Evolutionary conservation across 2,888 invertebrate species (phyloP).

Genomic region (Drosophila limbata): DNA sequence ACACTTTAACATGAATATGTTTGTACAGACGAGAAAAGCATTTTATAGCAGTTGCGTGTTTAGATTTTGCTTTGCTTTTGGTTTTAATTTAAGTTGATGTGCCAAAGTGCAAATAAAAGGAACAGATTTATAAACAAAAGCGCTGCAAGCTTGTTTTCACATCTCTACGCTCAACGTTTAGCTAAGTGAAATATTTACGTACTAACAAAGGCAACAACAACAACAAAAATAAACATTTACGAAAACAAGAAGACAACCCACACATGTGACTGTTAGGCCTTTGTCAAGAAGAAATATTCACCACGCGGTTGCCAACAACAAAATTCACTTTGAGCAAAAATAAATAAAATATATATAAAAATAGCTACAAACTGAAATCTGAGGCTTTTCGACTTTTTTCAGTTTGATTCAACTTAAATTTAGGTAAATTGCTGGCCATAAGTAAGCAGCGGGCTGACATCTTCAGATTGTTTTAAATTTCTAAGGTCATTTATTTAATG

Average conservation of each 20-base stretch:
- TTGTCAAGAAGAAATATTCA: constrained; percentile 27
- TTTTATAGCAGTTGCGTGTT: constrained; percentile 64
- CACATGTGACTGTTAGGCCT: constrained; percentile 36
- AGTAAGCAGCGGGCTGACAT: constrained; percentile 24
- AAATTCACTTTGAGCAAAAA: constrained; percentile 19
- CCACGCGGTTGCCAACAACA: constrained; percentile 25
- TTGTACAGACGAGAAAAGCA: constrained; percentile 10
- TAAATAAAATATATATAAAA: constrained; percentile 15
- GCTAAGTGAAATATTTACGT: constrained; percentile 67
- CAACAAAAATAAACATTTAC: constrained; percentile 27
- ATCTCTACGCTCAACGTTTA: constrained; percentile 14
- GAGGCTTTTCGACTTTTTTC: constrained; percentile 21
- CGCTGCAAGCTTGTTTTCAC: constrained; percentile 30
- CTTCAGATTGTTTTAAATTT: not conserved
- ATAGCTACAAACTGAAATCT: constrained; percentile 13
- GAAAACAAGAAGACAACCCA: constrained; percentile 17
- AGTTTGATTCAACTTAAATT: constrained; percentile 45
- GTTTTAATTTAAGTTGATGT: constrained; percentile 76
- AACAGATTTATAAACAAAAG: constrained; percentile 73
- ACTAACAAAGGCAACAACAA: constrained; percentile 18
- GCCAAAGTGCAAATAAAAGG: constrained; percentile 72
- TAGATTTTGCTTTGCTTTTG: constrained; percentile 45
- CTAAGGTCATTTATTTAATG: constrained; percentile 17
- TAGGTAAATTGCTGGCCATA: constrained; percentile 41
- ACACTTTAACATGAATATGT: not conserved